A percentile compares a stretch with the other conserved stretches of the same genome.
These are phyloP conservation scores for Poeciliopsis turrubarensis DNA, from an alignment of 2,113 vertebrate species.

Conservation along the genomic window DNA sequence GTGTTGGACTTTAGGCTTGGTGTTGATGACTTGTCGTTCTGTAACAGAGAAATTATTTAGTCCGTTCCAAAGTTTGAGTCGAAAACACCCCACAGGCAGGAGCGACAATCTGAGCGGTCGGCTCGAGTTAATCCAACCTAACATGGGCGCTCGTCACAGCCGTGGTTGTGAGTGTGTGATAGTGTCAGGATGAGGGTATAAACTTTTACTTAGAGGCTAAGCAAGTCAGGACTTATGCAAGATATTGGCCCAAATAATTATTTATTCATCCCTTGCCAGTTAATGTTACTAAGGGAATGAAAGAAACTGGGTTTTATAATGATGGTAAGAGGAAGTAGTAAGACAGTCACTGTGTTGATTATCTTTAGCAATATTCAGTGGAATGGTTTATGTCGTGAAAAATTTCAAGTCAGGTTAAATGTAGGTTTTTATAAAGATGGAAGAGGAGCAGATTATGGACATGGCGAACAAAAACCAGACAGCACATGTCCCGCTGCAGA, in stretches of 20 bases:
- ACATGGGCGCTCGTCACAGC: conserved; percentile 74
- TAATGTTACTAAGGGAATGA: conserved; percentile 31
- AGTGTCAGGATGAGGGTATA: conserved; percentile 16
- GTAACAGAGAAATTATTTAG: conserved; percentile 48
- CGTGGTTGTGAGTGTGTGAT: conserved; percentile 22
- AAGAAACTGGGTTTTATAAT: conserved; percentile 9
- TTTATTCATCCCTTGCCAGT: conserved; percentile 52
- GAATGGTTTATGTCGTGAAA: conserved; percentile 30
- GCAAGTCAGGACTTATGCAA: conserved; percentile 57
- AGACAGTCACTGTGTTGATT: neutral
- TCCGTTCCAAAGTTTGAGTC: conserved; percentile 17
- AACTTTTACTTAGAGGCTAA: conserved; percentile 59
- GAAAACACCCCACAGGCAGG: conserved; percentile 32
- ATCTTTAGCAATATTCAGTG: conserved; percentile 23
- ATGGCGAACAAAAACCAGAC: conserved; percentile 19
- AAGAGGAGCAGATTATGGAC: conserved; percentile 12
- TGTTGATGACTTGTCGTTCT: conserved; percentile 97
- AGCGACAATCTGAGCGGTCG: conserved; percentile 64
- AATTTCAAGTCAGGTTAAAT: conserved; percentile 21
- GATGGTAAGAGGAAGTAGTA: conserved; percentile 7
- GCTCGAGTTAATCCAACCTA: conserved; percentile 76
- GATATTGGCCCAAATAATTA: conserved; percentile 41
- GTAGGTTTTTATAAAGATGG: neutral
- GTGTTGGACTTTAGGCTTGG: conserved; percentile 96
- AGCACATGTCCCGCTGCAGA: conserved; percentile 40